phyloP scores from a whole-genome alignment of 2,113 vertebrate genomes.

The Pachycephala philippinensis region DNA sequence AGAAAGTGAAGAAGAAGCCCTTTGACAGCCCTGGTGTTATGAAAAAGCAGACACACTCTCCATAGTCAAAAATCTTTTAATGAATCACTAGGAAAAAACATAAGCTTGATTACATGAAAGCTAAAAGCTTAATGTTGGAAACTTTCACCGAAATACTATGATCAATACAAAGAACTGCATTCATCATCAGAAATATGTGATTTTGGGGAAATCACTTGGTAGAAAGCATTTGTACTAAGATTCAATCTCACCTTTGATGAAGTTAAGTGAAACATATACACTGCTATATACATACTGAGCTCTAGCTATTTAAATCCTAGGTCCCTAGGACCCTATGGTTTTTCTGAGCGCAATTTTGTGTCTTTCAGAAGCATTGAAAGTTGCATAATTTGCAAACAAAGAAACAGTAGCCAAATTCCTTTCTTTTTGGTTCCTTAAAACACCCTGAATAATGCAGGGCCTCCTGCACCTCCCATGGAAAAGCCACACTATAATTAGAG shows the following conservation, averaged over 20 bases:
- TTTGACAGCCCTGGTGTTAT: neutral
- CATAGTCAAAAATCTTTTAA: neutral
- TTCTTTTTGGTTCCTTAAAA: neutral
- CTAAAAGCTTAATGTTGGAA: neutral
- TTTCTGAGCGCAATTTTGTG: neutral
- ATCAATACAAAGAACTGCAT: neutral
- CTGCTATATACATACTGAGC: neutral
- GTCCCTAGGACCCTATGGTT: neutral
- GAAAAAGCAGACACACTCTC: neutral
- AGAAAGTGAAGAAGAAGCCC: neutral
- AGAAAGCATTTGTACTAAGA: neutral
- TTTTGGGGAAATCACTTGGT: neutral
- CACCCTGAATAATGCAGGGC: conserved; percentile 6
- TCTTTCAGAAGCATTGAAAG: neutral
- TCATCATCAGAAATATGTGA: neutral
- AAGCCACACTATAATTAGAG: neutral
- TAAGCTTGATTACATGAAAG: neutral
- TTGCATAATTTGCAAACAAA: neutral
- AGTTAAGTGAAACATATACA: neutral
- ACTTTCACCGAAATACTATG: neutral
- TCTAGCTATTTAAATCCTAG: neutral
- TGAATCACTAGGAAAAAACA: neutral
- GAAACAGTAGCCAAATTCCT: neutral
- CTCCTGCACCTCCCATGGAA: neutral
- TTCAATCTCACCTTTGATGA: neutral